Evolutionary conservation across 2,888 invertebrate species (phyloP).

Genomic region (Melanostoma mellinum): DNA sequence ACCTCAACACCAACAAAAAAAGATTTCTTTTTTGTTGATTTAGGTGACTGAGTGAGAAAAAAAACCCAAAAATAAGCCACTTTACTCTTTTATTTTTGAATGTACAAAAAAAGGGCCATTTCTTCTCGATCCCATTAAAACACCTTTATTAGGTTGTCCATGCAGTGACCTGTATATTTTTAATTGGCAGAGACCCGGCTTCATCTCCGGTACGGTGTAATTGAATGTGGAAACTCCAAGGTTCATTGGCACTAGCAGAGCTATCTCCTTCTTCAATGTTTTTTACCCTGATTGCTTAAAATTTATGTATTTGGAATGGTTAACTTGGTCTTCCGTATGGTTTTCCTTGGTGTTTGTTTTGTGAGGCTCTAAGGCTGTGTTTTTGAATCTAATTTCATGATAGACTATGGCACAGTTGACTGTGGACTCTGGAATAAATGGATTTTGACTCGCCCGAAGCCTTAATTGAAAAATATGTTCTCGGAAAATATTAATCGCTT

Average conservation of each 20-base stretch:
- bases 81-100: too few species aligned
- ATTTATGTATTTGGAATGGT: background rate
- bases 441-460: background rate
- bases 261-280: background rate
- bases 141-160: conserved; percentile 6
- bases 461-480: background rate
- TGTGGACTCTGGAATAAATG: background rate
- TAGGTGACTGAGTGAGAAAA: too few species aligned
- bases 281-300: background rate
- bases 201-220: conserved; percentile 31
- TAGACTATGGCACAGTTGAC: too few species aligned
- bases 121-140: background rate
- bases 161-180: conserved; percentile 41
- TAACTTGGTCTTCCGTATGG: too few species aligned
- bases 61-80: too few species aligned
- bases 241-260: conserved; percentile 5
- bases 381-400: too few species aligned
- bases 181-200: conserved; percentile 29
- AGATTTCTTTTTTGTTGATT: too few species aligned
- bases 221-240: conserved; percentile 20
- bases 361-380: too few species aligned
- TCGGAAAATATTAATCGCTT: conserved; percentile 24
- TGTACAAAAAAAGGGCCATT: background rate
- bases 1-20: too few species aligned
- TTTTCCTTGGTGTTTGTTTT: too few species aligned